phyloP scores from a whole-genome alignment of 2,113 vertebrate genomes.

The Aspiorhynchus laticeps region DNA sequence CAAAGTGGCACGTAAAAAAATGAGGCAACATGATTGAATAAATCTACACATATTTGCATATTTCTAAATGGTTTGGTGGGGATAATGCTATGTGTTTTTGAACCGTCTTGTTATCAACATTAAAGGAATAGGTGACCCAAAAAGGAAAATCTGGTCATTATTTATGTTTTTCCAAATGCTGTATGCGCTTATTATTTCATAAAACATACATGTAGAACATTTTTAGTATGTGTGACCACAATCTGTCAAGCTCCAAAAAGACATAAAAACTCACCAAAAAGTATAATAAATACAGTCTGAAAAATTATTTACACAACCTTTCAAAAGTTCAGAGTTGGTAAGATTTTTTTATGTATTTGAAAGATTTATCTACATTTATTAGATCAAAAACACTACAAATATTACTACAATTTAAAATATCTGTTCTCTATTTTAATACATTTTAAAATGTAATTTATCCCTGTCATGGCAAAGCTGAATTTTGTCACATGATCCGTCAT shows the following conservation, averaged over 20 bases:
- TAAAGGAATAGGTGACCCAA: background rate
- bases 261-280: background rate
- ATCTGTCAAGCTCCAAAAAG: background rate
- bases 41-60: constrained; percentile 2
- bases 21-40: background rate
- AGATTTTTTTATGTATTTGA: background rate
- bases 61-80: background rate
- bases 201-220: background rate
- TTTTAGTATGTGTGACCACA: too few species aligned
- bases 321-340: background rate
- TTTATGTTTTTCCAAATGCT: background rate
- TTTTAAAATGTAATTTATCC: background rate
- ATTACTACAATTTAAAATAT: background rate
- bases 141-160: constrained; percentile 4
- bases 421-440: background rate
- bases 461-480: background rate
- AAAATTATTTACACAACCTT: background rate
- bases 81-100: background rate
- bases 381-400: background rate
- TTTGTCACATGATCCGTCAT: too few species aligned
- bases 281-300: background rate
- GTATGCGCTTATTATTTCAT: background rate
- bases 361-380: background rate
- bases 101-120: background rate
- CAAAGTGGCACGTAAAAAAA: constrained; percentile 32